A percentile compares a stretch with the other conserved stretches of the same genome.
phyloP scores from a whole-genome alignment of 2,888 invertebrate species.

The Ophraella communa region DNA sequence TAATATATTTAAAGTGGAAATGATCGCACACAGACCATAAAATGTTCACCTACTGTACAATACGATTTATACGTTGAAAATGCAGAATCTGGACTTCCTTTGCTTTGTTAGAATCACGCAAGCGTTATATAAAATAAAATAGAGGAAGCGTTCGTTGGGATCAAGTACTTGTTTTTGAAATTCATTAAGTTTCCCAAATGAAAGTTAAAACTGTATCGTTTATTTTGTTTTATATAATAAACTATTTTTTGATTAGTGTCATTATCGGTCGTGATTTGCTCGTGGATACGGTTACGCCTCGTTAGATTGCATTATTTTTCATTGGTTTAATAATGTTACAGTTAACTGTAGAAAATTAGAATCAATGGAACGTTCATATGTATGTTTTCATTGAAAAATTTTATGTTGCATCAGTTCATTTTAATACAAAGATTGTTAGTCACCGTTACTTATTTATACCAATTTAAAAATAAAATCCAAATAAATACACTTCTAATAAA shows the following conservation, averaged over 20 bases:
- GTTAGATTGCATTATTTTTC: background rate
- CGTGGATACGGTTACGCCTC: constrained; percentile 13
- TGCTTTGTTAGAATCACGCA: constrained; percentile 51
- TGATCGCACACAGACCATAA: constrained; percentile 35
- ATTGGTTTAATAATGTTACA: background rate
- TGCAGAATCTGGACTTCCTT: constrained; percentile 48
- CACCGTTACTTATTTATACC: too few species aligned
- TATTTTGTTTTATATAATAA: constrained; percentile 28
- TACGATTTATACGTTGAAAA: constrained; percentile 38
- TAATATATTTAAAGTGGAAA: constrained; percentile 32
- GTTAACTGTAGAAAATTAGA: background rate
- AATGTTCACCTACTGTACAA: constrained; percentile 40
- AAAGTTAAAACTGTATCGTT: constrained; percentile 23
- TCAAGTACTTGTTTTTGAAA: constrained; percentile 48
- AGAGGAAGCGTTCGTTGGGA: constrained; percentile 49
- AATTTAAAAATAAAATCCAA: too few species aligned
- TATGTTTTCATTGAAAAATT: too few species aligned
- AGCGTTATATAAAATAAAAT: constrained; percentile 52
- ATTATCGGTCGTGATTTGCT: background rate
- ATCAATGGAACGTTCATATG: too few species aligned
- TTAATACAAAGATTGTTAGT: too few species aligned
- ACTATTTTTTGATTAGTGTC: constrained; percentile 10
- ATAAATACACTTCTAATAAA: too few species aligned
- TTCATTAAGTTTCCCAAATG: constrained; percentile 30
- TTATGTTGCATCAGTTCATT: too few species aligned